Evolutionary conservation across 2,113 vertebrate species (phyloP).

Genomic region (Rhegmatorhina hoffmannsi): DNA sequence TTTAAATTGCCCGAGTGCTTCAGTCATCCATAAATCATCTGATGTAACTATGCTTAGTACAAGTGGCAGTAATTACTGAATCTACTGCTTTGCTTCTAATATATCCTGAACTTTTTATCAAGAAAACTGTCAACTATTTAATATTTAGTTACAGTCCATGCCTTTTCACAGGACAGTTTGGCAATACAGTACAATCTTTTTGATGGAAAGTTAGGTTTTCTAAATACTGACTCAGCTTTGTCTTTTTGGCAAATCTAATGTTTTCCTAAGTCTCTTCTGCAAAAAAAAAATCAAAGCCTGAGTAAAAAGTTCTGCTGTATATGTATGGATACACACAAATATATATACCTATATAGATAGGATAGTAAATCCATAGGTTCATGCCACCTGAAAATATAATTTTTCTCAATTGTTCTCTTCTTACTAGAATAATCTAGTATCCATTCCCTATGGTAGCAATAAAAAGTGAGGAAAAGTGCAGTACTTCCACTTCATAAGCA

Average conservation of each 20-base stretch:
- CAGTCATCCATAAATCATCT: not conserved
- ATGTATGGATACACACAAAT: not conserved
- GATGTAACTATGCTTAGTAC: not conserved
- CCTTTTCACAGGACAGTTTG: not conserved
- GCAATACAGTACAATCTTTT: not conserved
- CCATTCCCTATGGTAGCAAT: not conserved
- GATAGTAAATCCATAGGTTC: not conserved
- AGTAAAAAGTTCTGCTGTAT: not conserved
- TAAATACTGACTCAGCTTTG: not conserved
- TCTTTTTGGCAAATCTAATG: not conserved
- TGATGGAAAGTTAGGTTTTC: not conserved
- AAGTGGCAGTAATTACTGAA: constrained; percentile 6
- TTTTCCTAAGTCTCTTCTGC: not conserved
- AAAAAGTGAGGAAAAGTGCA: not conserved
- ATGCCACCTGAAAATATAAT: not conserved
- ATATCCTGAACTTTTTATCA: not conserved
- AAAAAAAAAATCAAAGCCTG: not conserved
- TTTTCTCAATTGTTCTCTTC: not conserved
- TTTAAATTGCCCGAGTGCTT: not conserved
- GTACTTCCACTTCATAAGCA: not conserved
- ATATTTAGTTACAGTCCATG: not conserved
- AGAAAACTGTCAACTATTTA: not conserved
- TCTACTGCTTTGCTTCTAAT: not conserved
- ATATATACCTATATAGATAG: rapidly evolving
- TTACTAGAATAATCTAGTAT: not conserved